Conservation (phyloP, 2,888 invertebrate genomes). For the Orthonevra nobilis region DNA sequence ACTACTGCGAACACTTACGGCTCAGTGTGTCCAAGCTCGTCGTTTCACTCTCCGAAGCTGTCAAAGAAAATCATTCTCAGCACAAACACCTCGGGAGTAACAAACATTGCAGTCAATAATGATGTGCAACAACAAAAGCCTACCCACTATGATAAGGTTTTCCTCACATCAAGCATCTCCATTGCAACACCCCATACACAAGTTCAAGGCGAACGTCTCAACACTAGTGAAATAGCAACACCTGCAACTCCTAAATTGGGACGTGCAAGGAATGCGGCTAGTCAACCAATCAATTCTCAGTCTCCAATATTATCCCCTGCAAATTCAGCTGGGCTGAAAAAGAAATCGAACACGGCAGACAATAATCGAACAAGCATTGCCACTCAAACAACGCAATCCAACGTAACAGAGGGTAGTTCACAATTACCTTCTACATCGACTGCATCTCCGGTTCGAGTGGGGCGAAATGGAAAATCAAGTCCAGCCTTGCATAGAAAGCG, state of each 20-base stretch:
- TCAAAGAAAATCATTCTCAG: constrained; percentile 78
- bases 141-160: constrained; percentile 78
- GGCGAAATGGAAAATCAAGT: constrained; percentile 60
- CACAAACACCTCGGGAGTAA: constrained; percentile 78
- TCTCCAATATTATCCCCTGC: constrained; percentile 43
- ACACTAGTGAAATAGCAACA: constrained; percentile 21
- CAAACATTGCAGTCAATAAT: constrained; percentile 78
- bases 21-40: constrained; percentile 59
- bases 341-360: constrained; percentile 30
- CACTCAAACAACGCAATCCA: constrained; percentile 42
- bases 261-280: constrained; percentile 54
- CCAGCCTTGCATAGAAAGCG: constrained; percentile 70
- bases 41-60: constrained; percentile 74
- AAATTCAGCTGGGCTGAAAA: constrained; percentile 57
- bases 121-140: constrained; percentile 68
- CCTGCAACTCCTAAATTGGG: constrained; percentile 48
- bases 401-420: constrained; percentile 1
- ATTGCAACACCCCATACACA: constrained; percentile 49
- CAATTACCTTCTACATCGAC: constrained; percentile 52
- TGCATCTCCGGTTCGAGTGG: constrained; percentile 43
- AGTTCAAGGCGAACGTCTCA: constrained; percentile 12
- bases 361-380: constrained; percentile 53
- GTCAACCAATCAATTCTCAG: constrained; percentile 44
- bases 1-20: constrained; percentile 60
- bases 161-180: constrained; percentile 77